Base-by-base conservation (phyloP, 64 coral and sea anemone genomes). In the Montipora sp. region DNA sequence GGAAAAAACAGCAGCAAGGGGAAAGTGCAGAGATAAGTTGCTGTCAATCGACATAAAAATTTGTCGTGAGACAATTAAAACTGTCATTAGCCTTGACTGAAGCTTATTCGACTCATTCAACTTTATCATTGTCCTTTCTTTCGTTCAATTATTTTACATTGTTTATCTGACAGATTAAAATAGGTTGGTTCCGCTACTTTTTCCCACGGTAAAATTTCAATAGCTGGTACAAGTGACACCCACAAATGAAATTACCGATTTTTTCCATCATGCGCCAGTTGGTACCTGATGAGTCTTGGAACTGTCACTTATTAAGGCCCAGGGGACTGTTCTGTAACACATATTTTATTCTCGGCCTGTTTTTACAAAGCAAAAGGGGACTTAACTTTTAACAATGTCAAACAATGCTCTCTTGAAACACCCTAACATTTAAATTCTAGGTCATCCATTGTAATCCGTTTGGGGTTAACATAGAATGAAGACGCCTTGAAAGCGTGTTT, bases 151-250 rank as follows among this genome's bases (percentile, higher is more conserved):
- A 63, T 72, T 68, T 44, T 65, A 13, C 82, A 65, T 85, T 85
- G 82, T 70, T 22, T 44, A 4, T 21, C 60, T 63, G 60, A 63
- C 9, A 63, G 46, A 44, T 36, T 72, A 2, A 72, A 85, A 49
- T 48, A 71, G 46, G 45, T 0, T 6, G 57, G 19, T 43, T 18
- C 5, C 50, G 61, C 47, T 12, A 48, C 16, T 85, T 85, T 83
- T 85, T 85, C 82, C 82, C 82, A 85, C 82, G 82, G 82, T 85
- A 85, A 85, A 85, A 85, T 85, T 85, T 85, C 61, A 71, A 49
- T 85, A 72, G 10, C 82, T 85, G 82, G 82, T 85, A 72, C 53
- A 8, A 8, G 6, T 57, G 53, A 11, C 53, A 57, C 19, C 65
- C 6, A 19, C 45, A 85, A 85, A 72, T 59, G 36, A 67, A 68